A percentile compares a stretch with the other conserved stretches of the same genome.
These are phyloP conservation scores for Proisotoma minuta DNA, from an alignment of 2,888 invertebrate genomes.

Conservation along the genomic window DNA sequence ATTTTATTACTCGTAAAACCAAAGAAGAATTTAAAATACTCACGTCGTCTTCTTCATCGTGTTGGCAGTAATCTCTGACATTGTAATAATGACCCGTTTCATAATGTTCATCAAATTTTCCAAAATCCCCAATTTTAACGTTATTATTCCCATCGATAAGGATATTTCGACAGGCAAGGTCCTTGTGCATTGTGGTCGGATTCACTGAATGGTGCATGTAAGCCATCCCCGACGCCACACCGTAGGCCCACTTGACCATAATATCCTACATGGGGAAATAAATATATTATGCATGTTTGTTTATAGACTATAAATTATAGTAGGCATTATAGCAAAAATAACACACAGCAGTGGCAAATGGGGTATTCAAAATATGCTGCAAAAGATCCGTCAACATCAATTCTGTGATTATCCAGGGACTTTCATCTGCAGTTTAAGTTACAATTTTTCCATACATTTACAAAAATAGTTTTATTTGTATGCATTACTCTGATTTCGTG, in stretches of 20 bases:
- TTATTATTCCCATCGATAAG: background rate
- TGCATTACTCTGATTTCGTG: background rate
- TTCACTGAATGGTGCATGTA: constrained; percentile 1
- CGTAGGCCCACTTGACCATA: constrained; percentile 5
- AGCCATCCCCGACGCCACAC: constrained; percentile 4
- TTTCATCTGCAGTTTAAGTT: background rate
- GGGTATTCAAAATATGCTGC: background rate
- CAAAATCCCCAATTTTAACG: constrained; percentile 11
- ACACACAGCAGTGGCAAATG: no score
- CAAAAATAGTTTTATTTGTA: background rate
- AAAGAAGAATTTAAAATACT: background rate
- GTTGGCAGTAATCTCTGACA: background rate
- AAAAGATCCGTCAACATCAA: background rate
- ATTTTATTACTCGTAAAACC: background rate
- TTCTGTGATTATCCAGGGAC: background rate
- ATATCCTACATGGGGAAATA: no score
- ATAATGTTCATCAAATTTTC: background rate
- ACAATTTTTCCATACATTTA: background rate
- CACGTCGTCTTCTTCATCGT: background rate
- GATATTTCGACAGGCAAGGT: constrained; percentile 7
- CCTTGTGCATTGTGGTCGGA: background rate
- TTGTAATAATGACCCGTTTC: constrained; percentile 7
- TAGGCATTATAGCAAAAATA: no score
- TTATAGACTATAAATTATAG: no score
- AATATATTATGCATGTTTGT: no score